Evolutionary conservation across 2,113 vertebrate genomes (phyloP).

Genomic region (Onychostoma macrolepis): DNA sequence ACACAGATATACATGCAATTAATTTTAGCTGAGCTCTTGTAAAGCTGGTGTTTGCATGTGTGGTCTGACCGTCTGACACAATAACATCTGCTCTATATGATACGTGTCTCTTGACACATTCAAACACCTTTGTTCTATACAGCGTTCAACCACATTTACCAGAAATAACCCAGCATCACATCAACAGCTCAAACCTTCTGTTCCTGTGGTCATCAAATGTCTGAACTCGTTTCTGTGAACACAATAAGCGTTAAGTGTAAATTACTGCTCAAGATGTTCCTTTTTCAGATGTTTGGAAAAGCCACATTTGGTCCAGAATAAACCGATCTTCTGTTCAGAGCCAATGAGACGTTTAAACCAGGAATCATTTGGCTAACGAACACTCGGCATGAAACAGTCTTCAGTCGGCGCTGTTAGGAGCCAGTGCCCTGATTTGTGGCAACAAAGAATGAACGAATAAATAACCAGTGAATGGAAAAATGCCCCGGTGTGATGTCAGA

Average conservation of each 20-base stretch:
- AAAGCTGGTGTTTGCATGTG: neutral
- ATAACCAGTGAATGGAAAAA: slow-evolving; percentile 9
- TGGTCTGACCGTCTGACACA: neutral
- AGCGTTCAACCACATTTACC: neutral
- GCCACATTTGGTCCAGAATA: too few relatives aligned
- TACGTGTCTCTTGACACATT: neutral
- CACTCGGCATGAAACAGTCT: neutral
- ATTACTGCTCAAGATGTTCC: neutral
- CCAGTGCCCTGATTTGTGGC: neutral
- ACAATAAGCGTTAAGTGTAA: neutral
- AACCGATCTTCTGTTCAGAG: neutral
- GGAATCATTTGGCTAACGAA: neutral
- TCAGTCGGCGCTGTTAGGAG: neutral
- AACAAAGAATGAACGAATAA: neutral
- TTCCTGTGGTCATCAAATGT: neutral
- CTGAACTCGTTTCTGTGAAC: neutral
- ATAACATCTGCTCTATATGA: neutral
- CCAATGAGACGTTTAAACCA: neutral
- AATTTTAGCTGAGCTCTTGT: neutral
- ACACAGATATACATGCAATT: neutral
- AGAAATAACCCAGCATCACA: neutral
- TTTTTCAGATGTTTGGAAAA: too few relatives aligned
- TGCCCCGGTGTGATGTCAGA: neutral
- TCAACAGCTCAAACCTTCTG: neutral
- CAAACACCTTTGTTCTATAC: neutral